Conservation (phyloP, 2,888 invertebrate species). For the Sinelater perroti region DNA sequence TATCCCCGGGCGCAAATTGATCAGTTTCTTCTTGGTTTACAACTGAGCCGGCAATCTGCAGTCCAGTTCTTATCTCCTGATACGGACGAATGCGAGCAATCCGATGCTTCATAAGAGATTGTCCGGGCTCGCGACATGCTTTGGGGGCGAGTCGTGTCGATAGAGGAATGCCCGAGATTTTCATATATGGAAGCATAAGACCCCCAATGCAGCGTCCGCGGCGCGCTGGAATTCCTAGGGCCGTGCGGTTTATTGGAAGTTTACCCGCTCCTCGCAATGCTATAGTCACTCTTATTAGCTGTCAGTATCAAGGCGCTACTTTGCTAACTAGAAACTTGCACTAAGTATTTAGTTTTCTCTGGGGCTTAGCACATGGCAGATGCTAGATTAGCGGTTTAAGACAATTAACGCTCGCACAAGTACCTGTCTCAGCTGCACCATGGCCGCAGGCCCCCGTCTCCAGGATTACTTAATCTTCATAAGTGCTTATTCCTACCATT, state of each 20-base stretch:
- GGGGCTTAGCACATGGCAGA: conserved; percentile 49
- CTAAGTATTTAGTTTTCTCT: conserved; percentile 43
- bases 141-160: conserved; percentile 2
- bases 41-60: conserved; percentile 9
- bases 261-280: conserved; percentile 10
- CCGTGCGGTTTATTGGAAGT: conserved; percentile 15
- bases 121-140: no score
- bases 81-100: conserved; percentile 3
- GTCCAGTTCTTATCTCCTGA: conserved; percentile 4
- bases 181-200: conserved; percentile 10
- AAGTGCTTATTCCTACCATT: conserved; percentile 46
- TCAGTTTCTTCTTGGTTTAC: conserved; percentile 17
- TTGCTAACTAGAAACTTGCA: conserved; percentile 38
- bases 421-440: conserved; percentile 42
- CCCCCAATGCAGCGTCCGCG: background rate
- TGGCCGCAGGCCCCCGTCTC: conserved; percentile 36
- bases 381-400: conserved; percentile 55
- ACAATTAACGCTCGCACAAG: conserved; percentile 51
- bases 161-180: conserved; percentile 20
- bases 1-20: conserved; percentile 11
- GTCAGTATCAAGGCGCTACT: conserved; percentile 35
- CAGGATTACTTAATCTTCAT: conserved; percentile 48
- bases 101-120: conserved; percentile 2
- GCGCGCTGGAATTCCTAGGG: conserved; percentile 12
- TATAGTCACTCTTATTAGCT: conserved; percentile 33